These are phyloP conservation scores for Ceyx margarethae DNA, from an alignment of 2,113 vertebrate genomes.

Conservation along the genomic window DNA sequence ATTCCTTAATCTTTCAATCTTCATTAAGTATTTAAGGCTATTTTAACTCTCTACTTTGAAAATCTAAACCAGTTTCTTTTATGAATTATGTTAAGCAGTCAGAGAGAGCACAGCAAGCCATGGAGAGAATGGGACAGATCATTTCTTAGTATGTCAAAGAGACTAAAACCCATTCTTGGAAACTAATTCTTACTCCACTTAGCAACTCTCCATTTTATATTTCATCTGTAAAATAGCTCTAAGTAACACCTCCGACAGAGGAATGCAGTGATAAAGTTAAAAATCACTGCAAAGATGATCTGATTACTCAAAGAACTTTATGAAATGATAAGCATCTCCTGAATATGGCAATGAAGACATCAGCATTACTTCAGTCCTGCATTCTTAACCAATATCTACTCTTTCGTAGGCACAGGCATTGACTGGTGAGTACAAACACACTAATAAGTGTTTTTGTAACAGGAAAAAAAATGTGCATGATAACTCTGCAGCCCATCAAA, in stretches of 20 bases:
- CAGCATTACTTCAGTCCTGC: not conserved
- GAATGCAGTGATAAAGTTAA: not conserved
- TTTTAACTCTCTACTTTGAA: conserved; percentile 49
- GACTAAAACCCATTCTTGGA: not conserved
- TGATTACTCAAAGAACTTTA: not conserved
- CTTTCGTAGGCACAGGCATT: not conserved
- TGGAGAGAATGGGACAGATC: not conserved
- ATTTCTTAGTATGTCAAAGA: not conserved
- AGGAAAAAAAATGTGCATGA: not conserved
- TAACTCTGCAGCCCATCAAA: not conserved
- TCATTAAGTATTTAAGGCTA: conserved; percentile 50
- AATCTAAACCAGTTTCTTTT: conserved; percentile 15
- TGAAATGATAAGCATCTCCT: not conserved
- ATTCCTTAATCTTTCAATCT: conserved; percentile 49
- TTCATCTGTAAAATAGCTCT: not conserved
- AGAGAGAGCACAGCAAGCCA: not conserved
- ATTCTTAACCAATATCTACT: not conserved
- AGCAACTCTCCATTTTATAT: not conserved
- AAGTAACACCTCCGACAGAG: not conserved
- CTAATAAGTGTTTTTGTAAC: not conserved
- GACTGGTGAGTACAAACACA: not conserved
- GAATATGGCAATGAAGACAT: not conserved
- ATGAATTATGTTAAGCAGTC: not conserved
- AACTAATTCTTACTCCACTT: conserved; percentile 1
- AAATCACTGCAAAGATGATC: not conserved